These are phyloP conservation scores for Zingel zingel DNA, from an alignment of 2,113 vertebrate genomes.

Conservation along the genomic window DNA sequence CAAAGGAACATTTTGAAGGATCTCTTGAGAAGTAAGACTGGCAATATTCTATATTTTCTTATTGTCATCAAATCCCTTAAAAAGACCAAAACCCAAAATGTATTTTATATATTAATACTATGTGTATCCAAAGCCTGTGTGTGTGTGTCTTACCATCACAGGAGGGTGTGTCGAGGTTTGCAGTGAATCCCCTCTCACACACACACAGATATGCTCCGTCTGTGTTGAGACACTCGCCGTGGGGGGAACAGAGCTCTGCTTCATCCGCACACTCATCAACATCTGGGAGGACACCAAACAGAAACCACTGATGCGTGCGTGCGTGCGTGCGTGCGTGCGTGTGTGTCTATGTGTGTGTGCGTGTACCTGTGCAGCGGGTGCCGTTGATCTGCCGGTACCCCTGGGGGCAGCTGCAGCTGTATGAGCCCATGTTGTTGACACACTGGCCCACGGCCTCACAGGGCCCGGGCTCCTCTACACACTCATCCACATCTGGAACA, in stretches of 20 bases:
- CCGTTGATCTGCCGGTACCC: slow-evolving; percentile 89
- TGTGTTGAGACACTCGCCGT: slow-evolving; percentile 92
- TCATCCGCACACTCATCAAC: slow-evolving; percentile 91
- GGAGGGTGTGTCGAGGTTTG: slow-evolving; percentile 79
- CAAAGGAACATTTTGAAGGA: not conserved
- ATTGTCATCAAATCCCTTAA: no score
- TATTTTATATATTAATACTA: no score
- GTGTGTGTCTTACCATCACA: slow-evolving; percentile 89
- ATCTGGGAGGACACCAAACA: slow-evolving; percentile 82
- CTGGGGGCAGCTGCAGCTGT: slow-evolving; percentile 89
- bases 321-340: not conserved
- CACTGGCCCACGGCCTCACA: slow-evolving; percentile 89
- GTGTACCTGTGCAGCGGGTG: slow-evolving; percentile 81
- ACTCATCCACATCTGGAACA: slow-evolving; percentile 94
- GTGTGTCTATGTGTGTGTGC: not conserved
- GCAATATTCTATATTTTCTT: no score
- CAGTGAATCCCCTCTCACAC: slow-evolving; percentile 90
- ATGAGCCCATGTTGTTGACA: slow-evolving; percentile 92
- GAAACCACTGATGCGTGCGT: not conserved
- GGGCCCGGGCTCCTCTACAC: slow-evolving; percentile 82
- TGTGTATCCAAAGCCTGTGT: not conserved
- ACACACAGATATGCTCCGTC: slow-evolving; percentile 91
- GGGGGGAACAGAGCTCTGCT: slow-evolving; percentile 87
- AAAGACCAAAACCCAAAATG: no score
- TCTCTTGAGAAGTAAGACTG: not conserved